Evolutionary conservation across 2,888 invertebrate species (phyloP), one percentile per base, ranked within the genome.

Genomic region (Marasmarcha lunaedactyla): DNA sequence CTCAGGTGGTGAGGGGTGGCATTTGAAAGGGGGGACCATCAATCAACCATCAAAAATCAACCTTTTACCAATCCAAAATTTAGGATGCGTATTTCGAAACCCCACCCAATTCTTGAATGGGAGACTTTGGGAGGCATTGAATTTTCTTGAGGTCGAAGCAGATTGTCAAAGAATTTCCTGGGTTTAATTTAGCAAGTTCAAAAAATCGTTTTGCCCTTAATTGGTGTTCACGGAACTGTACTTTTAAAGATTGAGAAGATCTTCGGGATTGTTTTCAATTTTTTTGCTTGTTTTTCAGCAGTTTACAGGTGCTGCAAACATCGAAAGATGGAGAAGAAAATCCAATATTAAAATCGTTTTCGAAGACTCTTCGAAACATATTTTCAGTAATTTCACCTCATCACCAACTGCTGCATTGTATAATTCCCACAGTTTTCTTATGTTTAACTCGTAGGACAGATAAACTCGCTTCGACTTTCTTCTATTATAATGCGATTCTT

Each of bases 61-160:
- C n/a, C n/a, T n/a, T n/a, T n/a, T n/a, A n/a, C n/a, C n/a, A n/a
- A n/a, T n/a, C n/a, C n/a, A n/a, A n/a, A n/a, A n/a, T n/a, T n/a
- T n/a, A n/a, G n/a, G n/a, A n/a, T n/a, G n/a, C n/a, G n/a, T n/a
- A n/a, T n/a, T n/a, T n/a, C n/a, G n/a, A n/a, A n/a, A n/a, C n/a
- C n/a, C n/a, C n/a, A n/a, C n/a, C n/a, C n/a, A n/a, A n/a, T n/a
- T 49, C 48, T 36, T 40, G 38, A 38, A 50, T 49, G 14, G 45
- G 47, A 34, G 47, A 47, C 27, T 42, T 43, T 20, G 49, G 48
- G 38, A 49, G 42, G 20, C 42, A 41, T 37, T 45, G 45, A 14
- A 48, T 42, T 41, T 48, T 46, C 35, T 49, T 43, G 14, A 48
- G 37, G 36, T 48, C 46, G 36, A 47, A 33, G 11, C 33, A 33